Evolutionary conservation across 2,888 invertebrate species (phyloP).

Genomic region (Psylliodes chrysocephalus): DNA sequence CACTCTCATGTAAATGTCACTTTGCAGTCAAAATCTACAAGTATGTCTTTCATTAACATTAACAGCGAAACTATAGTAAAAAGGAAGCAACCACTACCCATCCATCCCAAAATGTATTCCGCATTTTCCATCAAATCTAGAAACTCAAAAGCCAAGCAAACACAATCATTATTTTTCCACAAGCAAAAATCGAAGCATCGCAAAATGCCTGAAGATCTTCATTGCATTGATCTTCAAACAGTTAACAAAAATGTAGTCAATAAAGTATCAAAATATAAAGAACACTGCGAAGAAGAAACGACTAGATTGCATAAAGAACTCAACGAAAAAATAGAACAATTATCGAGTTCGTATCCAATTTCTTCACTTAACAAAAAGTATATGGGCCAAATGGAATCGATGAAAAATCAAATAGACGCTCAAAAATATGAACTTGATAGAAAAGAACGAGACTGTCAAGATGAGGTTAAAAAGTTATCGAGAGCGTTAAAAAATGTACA

Average conservation of each 20-base stretch:
- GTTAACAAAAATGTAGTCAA: background rate
- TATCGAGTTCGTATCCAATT: background rate
- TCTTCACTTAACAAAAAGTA: background rate
- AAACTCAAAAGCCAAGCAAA: background rate
- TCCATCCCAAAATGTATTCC: background rate
- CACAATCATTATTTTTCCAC: too few species aligned
- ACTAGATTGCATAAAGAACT: background rate
- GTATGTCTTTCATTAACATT: conserved; percentile 2
- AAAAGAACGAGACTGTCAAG: background rate
- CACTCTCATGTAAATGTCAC: background rate
- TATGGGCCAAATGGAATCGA: background rate
- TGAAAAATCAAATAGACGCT: background rate
- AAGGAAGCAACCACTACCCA: background rate
- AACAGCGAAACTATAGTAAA: background rate
- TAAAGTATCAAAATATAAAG: background rate
- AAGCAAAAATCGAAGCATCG: too few species aligned
- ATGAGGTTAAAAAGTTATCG: conserved; percentile 2
- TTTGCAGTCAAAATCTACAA: conserved; percentile 2
- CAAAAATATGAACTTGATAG: background rate
- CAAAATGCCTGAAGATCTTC: too few species aligned
- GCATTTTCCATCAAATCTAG: background rate
- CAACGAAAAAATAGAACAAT: background rate
- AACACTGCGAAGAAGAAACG: background rate
- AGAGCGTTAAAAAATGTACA: conserved; percentile 10
- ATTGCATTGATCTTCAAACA: background rate